phyloP scores from a whole-genome alignment of 2,797 vertebrate species.

The Chaunax sp. region DNA sequence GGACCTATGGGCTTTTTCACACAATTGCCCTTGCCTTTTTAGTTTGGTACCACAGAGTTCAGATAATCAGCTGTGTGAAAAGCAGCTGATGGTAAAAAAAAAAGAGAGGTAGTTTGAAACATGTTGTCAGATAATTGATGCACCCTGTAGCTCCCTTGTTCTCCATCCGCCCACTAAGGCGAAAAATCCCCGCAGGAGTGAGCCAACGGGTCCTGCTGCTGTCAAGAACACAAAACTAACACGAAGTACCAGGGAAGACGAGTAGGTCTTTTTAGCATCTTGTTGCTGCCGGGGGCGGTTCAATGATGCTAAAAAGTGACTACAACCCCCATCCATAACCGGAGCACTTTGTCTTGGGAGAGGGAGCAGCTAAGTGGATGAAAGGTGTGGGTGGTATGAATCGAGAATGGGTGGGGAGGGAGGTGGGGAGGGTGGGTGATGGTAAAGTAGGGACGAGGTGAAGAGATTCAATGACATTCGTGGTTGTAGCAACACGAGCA shows the following conservation, averaged over 20 bases:
- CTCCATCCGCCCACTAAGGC: slow-evolving; percentile 69
- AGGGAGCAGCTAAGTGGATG: slow-evolving; percentile 58
- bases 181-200: slow-evolving; percentile 67
- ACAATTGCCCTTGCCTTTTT: slow-evolving; percentile 62
- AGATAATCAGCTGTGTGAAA: slow-evolving; percentile 70
- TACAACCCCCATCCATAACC: slow-evolving; percentile 38
- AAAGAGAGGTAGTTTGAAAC: slow-evolving; percentile 55
- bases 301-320: slow-evolving; percentile 48
- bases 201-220: slow-evolving; percentile 63
- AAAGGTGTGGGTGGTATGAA: slow-evolving; percentile 57
- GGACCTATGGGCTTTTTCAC: slow-evolving; percentile 58
- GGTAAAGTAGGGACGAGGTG: slow-evolving; percentile 4
- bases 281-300: slow-evolving; percentile 39
- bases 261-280: slow-evolving; percentile 47
- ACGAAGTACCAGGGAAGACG: slow-evolving; percentile 33
- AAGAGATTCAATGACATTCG: slow-evolving; percentile 45
- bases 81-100: slow-evolving; percentile 62
- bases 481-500: slow-evolving; percentile 33
- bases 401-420: slow-evolving; percentile 19
- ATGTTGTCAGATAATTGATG: slow-evolving; percentile 80
- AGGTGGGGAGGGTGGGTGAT: slow-evolving; percentile 3
- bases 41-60: slow-evolving; percentile 54
- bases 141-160: slow-evolving; percentile 71
- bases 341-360: slow-evolving; percentile 47
- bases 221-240: slow-evolving; percentile 63